Percentiles rank a stretch among this genome's conserved stretches.
Evolutionary conservation across 2,888 invertebrate species (phyloP).

Genomic region (Megalurothrips usitatus): DNA sequence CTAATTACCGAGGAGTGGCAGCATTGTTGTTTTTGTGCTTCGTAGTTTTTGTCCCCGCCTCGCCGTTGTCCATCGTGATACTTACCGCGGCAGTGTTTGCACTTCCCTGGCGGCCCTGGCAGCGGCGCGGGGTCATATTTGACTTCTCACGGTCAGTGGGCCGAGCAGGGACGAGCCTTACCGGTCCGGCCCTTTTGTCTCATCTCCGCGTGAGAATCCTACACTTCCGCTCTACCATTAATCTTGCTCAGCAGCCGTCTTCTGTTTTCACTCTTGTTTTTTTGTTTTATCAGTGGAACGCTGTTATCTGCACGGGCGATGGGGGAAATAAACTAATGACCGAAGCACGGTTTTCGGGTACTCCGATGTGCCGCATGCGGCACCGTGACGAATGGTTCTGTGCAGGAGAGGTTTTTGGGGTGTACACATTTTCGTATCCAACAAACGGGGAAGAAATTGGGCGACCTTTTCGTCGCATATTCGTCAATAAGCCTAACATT

Average conservation of each 20-base stretch:
- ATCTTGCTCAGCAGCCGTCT: no score
- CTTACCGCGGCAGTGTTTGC: no score
- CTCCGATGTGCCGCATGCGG: no score
- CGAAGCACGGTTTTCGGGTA: neutral
- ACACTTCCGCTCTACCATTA: neutral
- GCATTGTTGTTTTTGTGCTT: no score
- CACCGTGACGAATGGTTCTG: neutral
- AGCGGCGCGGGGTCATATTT: neutral
- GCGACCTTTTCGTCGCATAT: neutral
- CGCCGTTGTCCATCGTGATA: no score
- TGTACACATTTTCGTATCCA: no score
- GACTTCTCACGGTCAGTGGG: conserved; percentile 6
- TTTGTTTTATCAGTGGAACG: no score
- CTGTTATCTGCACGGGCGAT: no score
- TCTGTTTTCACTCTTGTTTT: no score
- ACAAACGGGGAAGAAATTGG: no score
- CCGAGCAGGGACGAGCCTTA: neutral
- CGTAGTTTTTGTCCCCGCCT: no score
- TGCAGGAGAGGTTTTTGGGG: neutral
- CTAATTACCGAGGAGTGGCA: neutral
- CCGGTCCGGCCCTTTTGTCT: neutral
- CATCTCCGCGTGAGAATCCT: neutral
- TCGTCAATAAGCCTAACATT: neutral
- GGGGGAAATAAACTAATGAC: neutral
- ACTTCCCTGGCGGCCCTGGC: neutral